Conservation (phyloP, 1,140 invertebrate genomes). For the Megathymus violae region DNA sequence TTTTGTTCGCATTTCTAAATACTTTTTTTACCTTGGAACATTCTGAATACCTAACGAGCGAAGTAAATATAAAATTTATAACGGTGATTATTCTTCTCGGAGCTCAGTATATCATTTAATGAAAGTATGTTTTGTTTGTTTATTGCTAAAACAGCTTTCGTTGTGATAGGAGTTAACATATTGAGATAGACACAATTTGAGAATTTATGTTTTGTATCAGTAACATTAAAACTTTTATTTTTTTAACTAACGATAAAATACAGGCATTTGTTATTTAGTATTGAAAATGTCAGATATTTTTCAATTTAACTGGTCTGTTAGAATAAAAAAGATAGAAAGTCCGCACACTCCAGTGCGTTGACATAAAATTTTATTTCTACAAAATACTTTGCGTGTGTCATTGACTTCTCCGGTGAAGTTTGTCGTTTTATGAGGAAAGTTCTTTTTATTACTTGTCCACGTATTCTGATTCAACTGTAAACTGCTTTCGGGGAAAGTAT, state of each 20-base stretch:
- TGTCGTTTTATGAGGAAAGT: constrained; percentile 8
- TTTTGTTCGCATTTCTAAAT: constrained; percentile 24
- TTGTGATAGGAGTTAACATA: background rate
- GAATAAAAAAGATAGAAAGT: background rate
- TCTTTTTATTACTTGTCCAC: constrained; percentile 16
- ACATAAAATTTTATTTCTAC: background rate
- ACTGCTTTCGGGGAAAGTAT: background rate
- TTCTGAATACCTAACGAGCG: constrained; percentile 7
- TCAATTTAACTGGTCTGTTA: background rate
- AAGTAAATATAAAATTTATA: constrained; percentile 19
- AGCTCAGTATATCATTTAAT: constrained; percentile 6
- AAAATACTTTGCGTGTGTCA: constrained; percentile 3
- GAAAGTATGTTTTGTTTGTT: constrained; percentile 9
- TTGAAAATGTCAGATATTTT: background rate
- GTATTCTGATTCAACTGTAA: constrained; percentile 10
- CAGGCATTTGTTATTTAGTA: background rate
- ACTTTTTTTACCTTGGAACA: constrained; percentile 10
- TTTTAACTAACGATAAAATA: no score
- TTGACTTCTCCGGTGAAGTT: constrained; percentile 5
- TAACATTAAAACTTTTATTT: no score
- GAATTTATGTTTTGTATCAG: background rate
- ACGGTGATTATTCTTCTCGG: constrained; percentile 8
- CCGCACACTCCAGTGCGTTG: background rate
- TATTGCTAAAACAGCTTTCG: background rate
- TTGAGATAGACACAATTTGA: constrained; percentile 1